Percentiles rank a stretch among this genome's conserved stretches.
Evolutionary conservation across 2,888 invertebrate genomes (phyloP).

Genomic region (Drosophila parthenogenetica): DNA sequence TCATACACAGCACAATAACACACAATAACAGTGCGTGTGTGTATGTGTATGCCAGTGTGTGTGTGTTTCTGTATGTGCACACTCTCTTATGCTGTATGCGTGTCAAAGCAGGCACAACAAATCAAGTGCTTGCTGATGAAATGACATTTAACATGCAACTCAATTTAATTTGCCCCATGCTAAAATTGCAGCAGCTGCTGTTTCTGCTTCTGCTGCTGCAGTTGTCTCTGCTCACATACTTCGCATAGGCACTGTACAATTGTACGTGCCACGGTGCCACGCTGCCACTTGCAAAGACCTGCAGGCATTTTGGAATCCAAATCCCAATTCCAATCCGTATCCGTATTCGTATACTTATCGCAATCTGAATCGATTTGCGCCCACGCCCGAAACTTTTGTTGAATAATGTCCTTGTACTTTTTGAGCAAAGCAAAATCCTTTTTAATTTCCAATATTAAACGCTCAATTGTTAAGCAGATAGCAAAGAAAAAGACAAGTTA

Average conservation of each 20-base stretch:
- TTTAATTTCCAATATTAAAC: constrained; percentile 61
- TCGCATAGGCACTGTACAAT: constrained; percentile 64
- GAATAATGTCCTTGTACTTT: constrained; percentile 47
- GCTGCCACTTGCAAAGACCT: constrained; percentile 47
- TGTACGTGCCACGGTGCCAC: constrained; percentile 56
- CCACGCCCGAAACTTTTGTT: constrained; percentile 33
- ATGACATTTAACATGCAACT: constrained; percentile 78
- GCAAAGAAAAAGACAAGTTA: too few relatives aligned
- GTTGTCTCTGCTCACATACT: constrained; percentile 33
- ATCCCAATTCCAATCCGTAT: not conserved
- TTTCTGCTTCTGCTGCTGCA: constrained; percentile 29
- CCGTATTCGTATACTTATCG: not conserved
- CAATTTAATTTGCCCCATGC: constrained; percentile 74
- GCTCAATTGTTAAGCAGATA: constrained; percentile 46
- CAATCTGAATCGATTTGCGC: constrained; percentile 41
- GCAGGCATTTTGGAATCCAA: constrained; percentile 62
- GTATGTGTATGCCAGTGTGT: not conserved
- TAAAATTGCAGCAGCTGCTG: constrained; percentile 20
- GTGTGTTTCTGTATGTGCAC: constrained; percentile 12
- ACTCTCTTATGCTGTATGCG: constrained; percentile 38
- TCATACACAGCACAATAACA: constrained; percentile 33
- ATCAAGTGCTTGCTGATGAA: constrained; percentile 72
- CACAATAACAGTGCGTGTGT: constrained; percentile 6
- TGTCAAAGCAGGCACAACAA: constrained; percentile 67
- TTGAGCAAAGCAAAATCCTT: constrained; percentile 13